phyloP scores from a whole-genome alignment of 1,140 invertebrate genomes.

The Delia radicum region DNA sequence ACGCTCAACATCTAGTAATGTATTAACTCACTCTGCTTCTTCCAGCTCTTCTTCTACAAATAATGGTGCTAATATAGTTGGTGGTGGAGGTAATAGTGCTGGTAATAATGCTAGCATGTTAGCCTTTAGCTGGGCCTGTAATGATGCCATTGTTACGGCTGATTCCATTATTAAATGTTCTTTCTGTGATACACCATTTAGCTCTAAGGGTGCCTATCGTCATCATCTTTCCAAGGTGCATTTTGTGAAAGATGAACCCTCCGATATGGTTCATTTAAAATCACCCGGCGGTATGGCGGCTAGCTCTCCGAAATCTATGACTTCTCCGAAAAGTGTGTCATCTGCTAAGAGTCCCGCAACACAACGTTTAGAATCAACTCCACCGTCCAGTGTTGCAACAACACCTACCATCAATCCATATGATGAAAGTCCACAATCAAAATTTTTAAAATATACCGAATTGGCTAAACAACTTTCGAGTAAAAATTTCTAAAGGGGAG shows the following conservation, averaged over 20 bases:
- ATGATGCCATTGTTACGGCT: constrained; percentile 79
- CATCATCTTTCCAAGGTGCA: constrained; percentile 97
- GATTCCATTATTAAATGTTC: constrained; percentile 93
- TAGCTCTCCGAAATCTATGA: constrained; percentile 40
- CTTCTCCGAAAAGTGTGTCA: constrained; percentile 38
- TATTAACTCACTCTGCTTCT: constrained; percentile 22
- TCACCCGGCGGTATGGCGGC: constrained; percentile 49
- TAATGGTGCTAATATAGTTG: constrained; percentile 44
- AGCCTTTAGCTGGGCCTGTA: constrained; percentile 91
- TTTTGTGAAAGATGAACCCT: constrained; percentile 87
- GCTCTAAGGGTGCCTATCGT: constrained; percentile 94
- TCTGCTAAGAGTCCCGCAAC: constrained; percentile 46
- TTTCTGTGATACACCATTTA: constrained; percentile 94
- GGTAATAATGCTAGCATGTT: constrained; percentile 73
- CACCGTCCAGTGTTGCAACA: constrained; percentile 34
- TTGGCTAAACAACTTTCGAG: constrained; percentile 93
- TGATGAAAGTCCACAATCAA: constrained; percentile 92
- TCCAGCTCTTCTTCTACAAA: constrained; percentile 51
- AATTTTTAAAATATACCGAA: constrained; percentile 96
- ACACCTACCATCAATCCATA: constrained; percentile 62
- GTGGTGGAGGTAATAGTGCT: constrained; percentile 57
- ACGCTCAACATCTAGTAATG: constrained; percentile 35
- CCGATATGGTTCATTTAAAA: constrained; percentile 55
- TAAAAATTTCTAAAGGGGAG: constrained; percentile 79
- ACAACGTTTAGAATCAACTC: constrained; percentile 3